These are phyloP conservation scores for Dryococelus australis DNA, from an alignment of 2,888 invertebrate species.

Conservation along the genomic window DNA sequence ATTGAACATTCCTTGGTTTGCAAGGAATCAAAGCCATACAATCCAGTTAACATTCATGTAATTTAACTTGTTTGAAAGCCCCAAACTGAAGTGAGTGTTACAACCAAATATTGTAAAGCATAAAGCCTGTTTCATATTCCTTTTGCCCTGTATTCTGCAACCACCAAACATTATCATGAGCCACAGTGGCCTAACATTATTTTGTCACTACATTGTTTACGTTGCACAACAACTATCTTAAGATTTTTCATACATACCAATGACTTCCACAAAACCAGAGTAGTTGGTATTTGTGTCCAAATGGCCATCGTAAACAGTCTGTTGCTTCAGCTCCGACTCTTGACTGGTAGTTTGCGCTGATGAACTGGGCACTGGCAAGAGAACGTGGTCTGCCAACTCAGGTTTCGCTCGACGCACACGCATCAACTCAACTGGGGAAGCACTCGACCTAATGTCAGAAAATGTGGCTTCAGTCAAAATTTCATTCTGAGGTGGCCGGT, in stretches of 20 bases:
- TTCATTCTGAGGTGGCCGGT: not conserved
- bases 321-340: conserved; percentile 19
- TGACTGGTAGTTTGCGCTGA: not conserved
- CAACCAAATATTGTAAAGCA: no score
- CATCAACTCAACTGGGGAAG: not conserved
- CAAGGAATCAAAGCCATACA: no score
- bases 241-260: conserved; percentile 37
- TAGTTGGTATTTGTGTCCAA: conserved; percentile 82
- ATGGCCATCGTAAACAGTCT: conserved; percentile 70
- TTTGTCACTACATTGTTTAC: no score
- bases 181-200: no score
- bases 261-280: conserved; percentile 63
- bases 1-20: no score
- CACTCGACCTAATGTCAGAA: not conserved
- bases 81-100: no score
- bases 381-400: conserved; percentile 31
- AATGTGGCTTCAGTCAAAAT: not conserved
- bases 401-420: conserved; percentile 34
- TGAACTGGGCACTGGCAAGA: conserved; percentile 6
- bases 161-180: no score
- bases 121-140: no score
- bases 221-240: no score
- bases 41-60: no score
- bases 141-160: no score
- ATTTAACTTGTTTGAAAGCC: no score